Evolutionary conservation across 2,888 invertebrate genomes (phyloP).

Genomic region (Asteroscopus sphinx): DNA sequence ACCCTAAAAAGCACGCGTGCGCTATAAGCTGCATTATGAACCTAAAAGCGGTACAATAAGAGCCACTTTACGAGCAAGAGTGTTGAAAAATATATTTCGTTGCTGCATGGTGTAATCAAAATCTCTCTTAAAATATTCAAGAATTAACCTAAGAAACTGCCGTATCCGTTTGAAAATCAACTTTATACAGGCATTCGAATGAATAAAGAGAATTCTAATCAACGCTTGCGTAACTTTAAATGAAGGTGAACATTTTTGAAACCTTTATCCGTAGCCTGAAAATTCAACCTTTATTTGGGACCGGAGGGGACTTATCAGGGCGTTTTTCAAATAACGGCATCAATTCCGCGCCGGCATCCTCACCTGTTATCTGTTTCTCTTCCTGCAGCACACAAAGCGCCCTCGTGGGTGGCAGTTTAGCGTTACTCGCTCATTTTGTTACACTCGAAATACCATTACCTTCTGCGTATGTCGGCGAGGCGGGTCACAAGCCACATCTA

Average conservation of each 20-base stretch:
- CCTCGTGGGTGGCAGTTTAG: conserved; percentile 68
- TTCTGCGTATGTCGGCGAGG: conserved; percentile 37
- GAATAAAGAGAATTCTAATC: conserved; percentile 75
- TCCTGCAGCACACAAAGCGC: conserved; percentile 74
- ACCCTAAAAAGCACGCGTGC: no score
- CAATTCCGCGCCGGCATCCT: conserved; percentile 77
- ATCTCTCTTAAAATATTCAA: conserved; percentile 29
- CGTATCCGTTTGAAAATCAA: conserved; percentile 60
- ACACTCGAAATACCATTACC: conserved; percentile 75
- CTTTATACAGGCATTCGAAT: conserved; percentile 64
- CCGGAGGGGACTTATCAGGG: conserved; percentile 81
- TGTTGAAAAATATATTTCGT: conserved; percentile 31
- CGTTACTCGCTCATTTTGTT: conserved; percentile 73
- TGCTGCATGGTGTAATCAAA: conserved; percentile 29
- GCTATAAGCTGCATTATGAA: no score
- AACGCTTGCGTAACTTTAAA: conserved; percentile 76
- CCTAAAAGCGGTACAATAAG: no score
- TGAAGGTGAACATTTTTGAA: conserved; percentile 79
- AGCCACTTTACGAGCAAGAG: no score
- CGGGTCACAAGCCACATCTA: conserved; percentile 65
- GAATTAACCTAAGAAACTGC: conserved; percentile 40
- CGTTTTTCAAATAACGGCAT: conserved; percentile 82
- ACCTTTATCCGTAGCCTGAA: conserved; percentile 73
- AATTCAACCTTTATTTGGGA: conserved; percentile 77
- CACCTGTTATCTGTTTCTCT: conserved; percentile 80